A percentile compares a stretch with the other conserved stretches of the same genome.
Evolutionary conservation across 2,888 invertebrate genomes (phyloP).

Genomic region (Nezara viridula): DNA sequence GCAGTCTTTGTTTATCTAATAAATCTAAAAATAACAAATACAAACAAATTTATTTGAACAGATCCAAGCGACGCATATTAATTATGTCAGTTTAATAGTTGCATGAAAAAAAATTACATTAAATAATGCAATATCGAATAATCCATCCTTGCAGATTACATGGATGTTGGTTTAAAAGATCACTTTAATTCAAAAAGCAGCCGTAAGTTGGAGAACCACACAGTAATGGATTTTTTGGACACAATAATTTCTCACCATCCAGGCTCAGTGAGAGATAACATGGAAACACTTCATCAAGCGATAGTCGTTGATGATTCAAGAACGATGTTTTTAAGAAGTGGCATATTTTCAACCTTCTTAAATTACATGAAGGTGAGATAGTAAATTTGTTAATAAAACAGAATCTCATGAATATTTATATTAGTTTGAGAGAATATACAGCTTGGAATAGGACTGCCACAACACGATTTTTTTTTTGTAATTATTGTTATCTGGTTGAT

Average conservation of each 20-base stretch:
- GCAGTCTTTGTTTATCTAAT: neutral
- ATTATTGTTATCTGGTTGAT: no score
- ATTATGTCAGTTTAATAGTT: neutral
- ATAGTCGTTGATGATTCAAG: constrained; percentile 57
- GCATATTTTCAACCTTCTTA: constrained; percentile 58
- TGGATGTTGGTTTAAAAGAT: constrained; percentile 51
- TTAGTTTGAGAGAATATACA: no score
- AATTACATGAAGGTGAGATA: constrained; percentile 43
- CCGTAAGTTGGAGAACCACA: constrained; percentile 52
- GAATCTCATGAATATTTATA: no score
- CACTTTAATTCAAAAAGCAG: neutral
- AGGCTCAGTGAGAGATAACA: constrained; percentile 43
- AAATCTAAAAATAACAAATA: constrained; percentile 2
- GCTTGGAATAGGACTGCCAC: no score
- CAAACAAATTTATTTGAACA: neutral
- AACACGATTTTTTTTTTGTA: no score
- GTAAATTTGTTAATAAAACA: no score
- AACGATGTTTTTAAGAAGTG: constrained; percentile 53
- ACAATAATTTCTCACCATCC: constrained; percentile 53
- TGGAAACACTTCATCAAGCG: constrained; percentile 59
- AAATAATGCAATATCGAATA: neutral
- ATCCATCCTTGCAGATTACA: constrained; percentile 44
- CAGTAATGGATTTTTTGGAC: constrained; percentile 59
- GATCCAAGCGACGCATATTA: neutral
- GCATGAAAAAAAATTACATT: neutral